phyloP scores from a whole-genome alignment of 1,140 invertebrate genomes.

The Octopus bimaculoides region DNA sequence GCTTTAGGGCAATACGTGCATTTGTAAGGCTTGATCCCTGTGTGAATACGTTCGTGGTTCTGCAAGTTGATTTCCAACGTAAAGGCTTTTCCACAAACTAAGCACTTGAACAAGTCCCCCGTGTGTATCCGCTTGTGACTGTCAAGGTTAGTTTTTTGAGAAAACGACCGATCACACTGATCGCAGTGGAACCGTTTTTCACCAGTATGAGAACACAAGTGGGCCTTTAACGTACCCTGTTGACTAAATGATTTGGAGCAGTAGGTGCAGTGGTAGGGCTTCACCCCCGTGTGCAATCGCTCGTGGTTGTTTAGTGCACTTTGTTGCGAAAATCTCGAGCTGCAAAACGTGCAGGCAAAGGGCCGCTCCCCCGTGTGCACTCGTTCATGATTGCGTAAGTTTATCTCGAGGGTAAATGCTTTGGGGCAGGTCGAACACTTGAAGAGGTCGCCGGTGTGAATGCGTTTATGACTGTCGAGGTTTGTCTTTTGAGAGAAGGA shows the following conservation, averaged over 20 bases:
- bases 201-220: constrained; percentile 73
- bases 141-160: constrained; percentile 28
- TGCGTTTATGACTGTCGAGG: constrained; percentile 83
- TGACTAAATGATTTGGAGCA: constrained; percentile 26
- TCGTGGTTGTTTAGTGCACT: constrained; percentile 76
- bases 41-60: constrained; percentile 11
- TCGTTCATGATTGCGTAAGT: constrained; percentile 63
- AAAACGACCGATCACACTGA: constrained; percentile 57
- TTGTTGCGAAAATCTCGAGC: constrained; percentile 85
- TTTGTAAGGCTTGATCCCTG: background rate
- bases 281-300: constrained; percentile 26
- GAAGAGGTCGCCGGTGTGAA: constrained; percentile 84
- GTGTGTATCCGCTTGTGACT: constrained; percentile 49
- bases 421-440: constrained; percentile 24
- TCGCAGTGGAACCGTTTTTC: constrained; percentile 66
- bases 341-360: constrained; percentile 74
- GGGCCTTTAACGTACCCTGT: constrained; percentile 20
- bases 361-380: constrained; percentile 66
- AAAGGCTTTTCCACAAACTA: constrained; percentile 42
- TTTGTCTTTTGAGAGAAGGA: constrained; percentile 81
- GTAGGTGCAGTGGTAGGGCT: constrained; percentile 47
- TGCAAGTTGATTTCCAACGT: background rate
- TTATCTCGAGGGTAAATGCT: constrained; percentile 26
- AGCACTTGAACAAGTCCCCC: constrained; percentile 50
- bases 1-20: constrained; percentile 13